Percentiles rank a stretch among this genome's conserved stretches.
phyloP scores from a whole-genome alignment of 2,113 vertebrate species.

The Albula goreensis region DNA sequence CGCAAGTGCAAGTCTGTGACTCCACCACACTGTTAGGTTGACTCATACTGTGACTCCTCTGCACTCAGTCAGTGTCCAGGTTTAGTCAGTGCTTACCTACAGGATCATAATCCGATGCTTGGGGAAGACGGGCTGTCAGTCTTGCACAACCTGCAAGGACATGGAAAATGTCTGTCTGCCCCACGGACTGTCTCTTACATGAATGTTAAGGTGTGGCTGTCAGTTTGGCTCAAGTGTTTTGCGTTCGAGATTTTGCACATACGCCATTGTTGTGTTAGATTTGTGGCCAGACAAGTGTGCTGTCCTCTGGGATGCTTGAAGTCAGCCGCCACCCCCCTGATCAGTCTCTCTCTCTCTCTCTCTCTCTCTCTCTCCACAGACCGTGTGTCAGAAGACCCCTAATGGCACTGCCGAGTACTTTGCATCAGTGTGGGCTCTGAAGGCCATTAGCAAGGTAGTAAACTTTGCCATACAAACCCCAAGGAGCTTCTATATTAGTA shows the following conservation, averaged over 20 bases:
- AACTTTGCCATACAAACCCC: not conserved
- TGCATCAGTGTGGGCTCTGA: slow-evolving; percentile 77
- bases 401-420: slow-evolving; percentile 65
- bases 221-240: too few species aligned
- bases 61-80: not conserved
- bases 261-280: not conserved
- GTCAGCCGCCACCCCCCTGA: too few species aligned
- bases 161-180: not conserved
- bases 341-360: not conserved
- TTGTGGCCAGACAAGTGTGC: not conserved
- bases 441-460: slow-evolving; percentile 91
- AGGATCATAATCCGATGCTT: not conserved
- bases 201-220: too few species aligned
- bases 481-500: not conserved
- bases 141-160: not conserved
- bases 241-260: not conserved
- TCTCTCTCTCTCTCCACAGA: slow-evolving; percentile 65
- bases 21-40: slow-evolving; percentile 18
- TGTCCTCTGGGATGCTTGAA: too few species aligned
- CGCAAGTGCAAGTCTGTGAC: not conserved
- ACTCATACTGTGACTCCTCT: not conserved
- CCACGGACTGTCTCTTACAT: too few species aligned
- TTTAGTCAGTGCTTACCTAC: not conserved
- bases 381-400: slow-evolving; percentile 85
- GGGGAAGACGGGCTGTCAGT: not conserved